These are phyloP conservation scores for Nymphalis io DNA, from an alignment of 1,140 invertebrate genomes.

Conservation along the genomic window DNA sequence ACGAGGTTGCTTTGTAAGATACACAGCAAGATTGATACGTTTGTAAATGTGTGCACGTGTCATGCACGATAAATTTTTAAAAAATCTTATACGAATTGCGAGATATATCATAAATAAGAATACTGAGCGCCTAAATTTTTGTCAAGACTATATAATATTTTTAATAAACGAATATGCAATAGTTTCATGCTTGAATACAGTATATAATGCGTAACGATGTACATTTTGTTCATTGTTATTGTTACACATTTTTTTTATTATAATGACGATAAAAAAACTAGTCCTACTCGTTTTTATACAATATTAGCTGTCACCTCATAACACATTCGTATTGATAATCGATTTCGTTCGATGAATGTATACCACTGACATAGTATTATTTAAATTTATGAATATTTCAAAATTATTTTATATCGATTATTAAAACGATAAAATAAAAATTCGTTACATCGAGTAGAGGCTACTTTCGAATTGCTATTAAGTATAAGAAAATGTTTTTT, in stretches of 20 bases:
- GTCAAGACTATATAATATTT: constrained; percentile 55
- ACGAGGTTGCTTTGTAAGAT: constrained; percentile 37
- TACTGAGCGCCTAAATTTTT: constrained; percentile 51
- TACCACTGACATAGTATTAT: too few relatives aligned
- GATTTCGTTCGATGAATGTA: too few relatives aligned
- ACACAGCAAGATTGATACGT: constrained; percentile 39
- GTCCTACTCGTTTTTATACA: background rate
- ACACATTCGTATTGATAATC: background rate
- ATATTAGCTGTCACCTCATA: constrained; percentile 24
- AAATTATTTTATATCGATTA: background rate
- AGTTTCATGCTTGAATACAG: constrained; percentile 4
- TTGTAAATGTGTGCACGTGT: constrained; percentile 33
- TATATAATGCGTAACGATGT: constrained; percentile 4
- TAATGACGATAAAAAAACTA: background rate
- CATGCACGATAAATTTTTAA: constrained; percentile 53
- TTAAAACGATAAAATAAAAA: background rate
- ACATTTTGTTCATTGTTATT: background rate
- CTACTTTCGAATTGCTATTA: background rate
- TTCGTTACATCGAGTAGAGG: background rate
- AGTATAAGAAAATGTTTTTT: too few relatives aligned
- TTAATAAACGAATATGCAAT: background rate
- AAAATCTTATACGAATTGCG: constrained; percentile 59
- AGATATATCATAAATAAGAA: constrained; percentile 47
- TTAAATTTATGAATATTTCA: background rate
- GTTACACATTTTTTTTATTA: background rate